Evolutionary conservation across 1,140 invertebrate genomes (phyloP).

Genomic region (Drosophila yakuba): DNA sequence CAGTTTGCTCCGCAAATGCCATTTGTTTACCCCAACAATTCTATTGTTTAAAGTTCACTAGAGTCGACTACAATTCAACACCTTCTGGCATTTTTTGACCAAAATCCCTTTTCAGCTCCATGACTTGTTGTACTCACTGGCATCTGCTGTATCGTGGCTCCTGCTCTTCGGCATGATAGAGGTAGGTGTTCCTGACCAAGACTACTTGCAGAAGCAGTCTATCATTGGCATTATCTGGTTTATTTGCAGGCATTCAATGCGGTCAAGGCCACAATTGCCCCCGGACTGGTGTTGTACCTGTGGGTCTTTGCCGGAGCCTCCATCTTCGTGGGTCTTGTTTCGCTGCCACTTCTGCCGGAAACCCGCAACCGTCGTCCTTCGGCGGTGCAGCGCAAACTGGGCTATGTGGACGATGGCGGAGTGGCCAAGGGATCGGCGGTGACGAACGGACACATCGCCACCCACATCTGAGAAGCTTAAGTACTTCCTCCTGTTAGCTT

Average conservation of each 20-base stretch:
- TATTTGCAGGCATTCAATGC: slow-evolving; percentile 60
- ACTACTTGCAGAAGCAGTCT: not conserved
- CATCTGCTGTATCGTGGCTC: slow-evolving; percentile 60
- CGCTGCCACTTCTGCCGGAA: slow-evolving; percentile 61
- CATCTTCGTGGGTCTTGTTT: slow-evolving; percentile 60
- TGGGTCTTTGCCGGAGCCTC: slow-evolving; percentile 71
- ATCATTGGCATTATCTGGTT: too few species aligned
- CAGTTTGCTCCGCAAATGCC: too few species aligned
- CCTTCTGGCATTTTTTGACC: not conserved
- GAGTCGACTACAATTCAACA: too few species aligned
- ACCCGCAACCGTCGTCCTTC: slow-evolving; percentile 62
- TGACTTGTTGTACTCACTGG: slow-evolving; percentile 63
- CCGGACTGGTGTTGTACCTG: slow-evolving; percentile 53
- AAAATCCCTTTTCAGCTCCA: slow-evolving; percentile 43
- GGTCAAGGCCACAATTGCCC: slow-evolving; percentile 45
- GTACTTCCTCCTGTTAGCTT: slow-evolving; percentile 3
- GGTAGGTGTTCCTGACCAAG: slow-evolving; percentile 20
- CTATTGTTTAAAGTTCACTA: too few species aligned
- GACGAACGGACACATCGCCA: slow-evolving; percentile 59
- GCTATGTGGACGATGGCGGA: slow-evolving; percentile 52
- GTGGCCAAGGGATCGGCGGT: slow-evolving; percentile 47
- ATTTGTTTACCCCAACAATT: too few species aligned
- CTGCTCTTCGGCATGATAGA: slow-evolving; percentile 74
- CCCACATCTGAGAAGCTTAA: slow-evolving; percentile 44
- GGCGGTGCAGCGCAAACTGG: slow-evolving; percentile 59